Evolutionary conservation across 2,888 invertebrate species (phyloP).

Genomic region (Xylocampa areola): DNA sequence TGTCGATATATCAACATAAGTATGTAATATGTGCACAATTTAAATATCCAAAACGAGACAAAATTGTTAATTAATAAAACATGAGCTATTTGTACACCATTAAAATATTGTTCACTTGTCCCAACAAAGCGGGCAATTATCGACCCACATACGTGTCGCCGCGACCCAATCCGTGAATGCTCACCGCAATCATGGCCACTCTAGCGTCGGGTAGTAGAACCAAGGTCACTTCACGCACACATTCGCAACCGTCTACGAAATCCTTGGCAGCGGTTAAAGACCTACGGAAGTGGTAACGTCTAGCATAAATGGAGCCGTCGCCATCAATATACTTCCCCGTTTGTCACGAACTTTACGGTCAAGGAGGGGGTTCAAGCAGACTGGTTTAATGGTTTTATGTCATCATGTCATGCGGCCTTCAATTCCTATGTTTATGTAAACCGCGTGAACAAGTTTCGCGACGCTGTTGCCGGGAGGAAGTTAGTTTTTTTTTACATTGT

Average conservation of each 20-base stretch:
- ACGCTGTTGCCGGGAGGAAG: slow-evolving; percentile 63
- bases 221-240: slow-evolving; percentile 82
- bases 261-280: slow-evolving; percentile 84
- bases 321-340: slow-evolving; percentile 68
- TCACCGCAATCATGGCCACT: slow-evolving; percentile 62
- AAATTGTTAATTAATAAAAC: slow-evolving; percentile 25
- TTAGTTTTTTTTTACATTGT: slow-evolving; percentile 49
- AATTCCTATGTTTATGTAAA: slow-evolving; percentile 78
- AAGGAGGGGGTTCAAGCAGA: slow-evolving; percentile 54
- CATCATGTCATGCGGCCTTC: slow-evolving; percentile 80
- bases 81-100: slow-evolving; percentile 15
- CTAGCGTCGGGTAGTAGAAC: slow-evolving; percentile 77
- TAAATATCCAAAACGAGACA: slow-evolving; percentile 12
- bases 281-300: slow-evolving; percentile 82
- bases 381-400: slow-evolving; percentile 78
- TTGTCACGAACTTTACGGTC: slow-evolving; percentile 43
- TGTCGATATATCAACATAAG: slow-evolving; percentile 10
- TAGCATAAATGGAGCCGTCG: slow-evolving; percentile 71
- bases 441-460: slow-evolving; percentile 71
- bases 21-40: slow-evolving; percentile 3
- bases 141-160: slow-evolving; percentile 40
- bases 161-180: slow-evolving; percentile 54
- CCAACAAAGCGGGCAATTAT: slow-evolving; percentile 35
- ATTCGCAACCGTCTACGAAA: slow-evolving; percentile 77
- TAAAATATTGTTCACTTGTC: slow-evolving; percentile 30